These are phyloP conservation scores for Mesodorylaimus sp. DNA, from an alignment of 2,888 invertebrate species.

Conservation along the genomic window DNA sequence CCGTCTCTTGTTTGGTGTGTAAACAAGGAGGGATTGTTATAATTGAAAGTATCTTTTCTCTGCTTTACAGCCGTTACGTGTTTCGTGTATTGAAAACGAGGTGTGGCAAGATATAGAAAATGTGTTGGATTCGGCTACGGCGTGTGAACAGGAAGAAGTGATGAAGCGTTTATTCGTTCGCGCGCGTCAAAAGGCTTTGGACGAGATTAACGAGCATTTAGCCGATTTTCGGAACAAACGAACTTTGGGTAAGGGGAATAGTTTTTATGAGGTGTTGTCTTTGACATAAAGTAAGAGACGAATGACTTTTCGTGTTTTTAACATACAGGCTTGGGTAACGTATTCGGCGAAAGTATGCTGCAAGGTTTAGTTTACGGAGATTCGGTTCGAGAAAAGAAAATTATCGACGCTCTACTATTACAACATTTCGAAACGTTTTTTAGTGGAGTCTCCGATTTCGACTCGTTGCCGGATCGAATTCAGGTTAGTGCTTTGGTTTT, in stretches of 20 bases:
- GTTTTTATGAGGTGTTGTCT: no score
- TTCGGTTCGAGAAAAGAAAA: constrained; percentile 52
- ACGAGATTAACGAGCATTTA: constrained; percentile 57
- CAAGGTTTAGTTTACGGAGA: constrained; percentile 60
- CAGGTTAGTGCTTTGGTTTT: constrained; percentile 8
- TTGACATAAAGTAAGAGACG: no score
- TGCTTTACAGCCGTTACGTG: constrained; percentile 36
- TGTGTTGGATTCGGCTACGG: constrained; percentile 2
- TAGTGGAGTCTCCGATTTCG: constrained; percentile 2
- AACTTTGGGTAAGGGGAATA: constrained; percentile 41
- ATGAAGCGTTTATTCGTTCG: constrained; percentile 53
- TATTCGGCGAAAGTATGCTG: constrained; percentile 56
- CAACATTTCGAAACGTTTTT: constrained; percentile 46
- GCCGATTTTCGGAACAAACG: constrained; percentile 70
- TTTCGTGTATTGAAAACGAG: constrained; percentile 1
- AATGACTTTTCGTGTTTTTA: no score
- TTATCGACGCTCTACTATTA: constrained; percentile 52
- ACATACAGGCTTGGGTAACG: constrained; percentile 52
- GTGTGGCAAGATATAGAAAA: background rate
- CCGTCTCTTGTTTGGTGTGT: no score
- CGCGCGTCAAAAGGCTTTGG: constrained; percentile 61
- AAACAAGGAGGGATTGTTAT: no score
- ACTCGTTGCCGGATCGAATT: constrained; percentile 14
- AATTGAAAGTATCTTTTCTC: no score
- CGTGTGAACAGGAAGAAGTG: constrained; percentile 18